Evolutionary conservation across 2,797 vertebrate species (phyloP), one percentile per base, ranked within the genome.

Genomic region (Aphelocoma californica): DNA sequence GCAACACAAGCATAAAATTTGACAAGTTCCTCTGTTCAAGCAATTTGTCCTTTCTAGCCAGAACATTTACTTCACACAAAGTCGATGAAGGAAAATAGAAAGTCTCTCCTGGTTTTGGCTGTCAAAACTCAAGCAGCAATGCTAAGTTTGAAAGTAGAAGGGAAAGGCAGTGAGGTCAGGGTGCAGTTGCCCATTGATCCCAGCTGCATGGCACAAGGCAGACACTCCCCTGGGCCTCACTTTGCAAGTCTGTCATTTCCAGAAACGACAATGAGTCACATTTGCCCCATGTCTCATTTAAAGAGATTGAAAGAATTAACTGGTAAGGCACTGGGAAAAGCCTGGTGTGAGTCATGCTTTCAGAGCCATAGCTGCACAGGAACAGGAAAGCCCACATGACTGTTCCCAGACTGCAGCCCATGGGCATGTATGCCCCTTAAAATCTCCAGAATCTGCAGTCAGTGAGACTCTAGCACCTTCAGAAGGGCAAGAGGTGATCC

Each of bases 281-380:
- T 83, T 81, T 88, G 44, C 58, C 70, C 88, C 0, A 0, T 18
- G 44, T 50, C 60, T 95, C 83, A 58, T 87, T 73, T 70, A 75
- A 93, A 92, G 92, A 95, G 87, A 88, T 54, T 65, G 91, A 95
- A 87, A 88, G 84, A 44, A 93, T 57, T 90, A 91, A 79, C 61
- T 50, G 72, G 53, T 82, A 89, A 85, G 50, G 50, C 40, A 74
- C 18, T 24, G 51, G 75, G 75, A 92, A 93, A 91, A 56, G 14
- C 36, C 67, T 48, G 11, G 9, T 12, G 10, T 67, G 79, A 95
- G 61, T 91, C 81, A 93, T 6, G 9, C 25, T 67, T 25, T 28
- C 38, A 81, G 36, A 91, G 61, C 45, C 61, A 70, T 26, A 51
- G 42, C 71, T 32, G 56, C 1, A 2, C 9, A 75, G 23, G 48